Evolutionary conservation across 2,888 invertebrate genomes (phyloP), one percentile per base, ranked within the genome.

Genomic region (Drosophila koepferae): DNA sequence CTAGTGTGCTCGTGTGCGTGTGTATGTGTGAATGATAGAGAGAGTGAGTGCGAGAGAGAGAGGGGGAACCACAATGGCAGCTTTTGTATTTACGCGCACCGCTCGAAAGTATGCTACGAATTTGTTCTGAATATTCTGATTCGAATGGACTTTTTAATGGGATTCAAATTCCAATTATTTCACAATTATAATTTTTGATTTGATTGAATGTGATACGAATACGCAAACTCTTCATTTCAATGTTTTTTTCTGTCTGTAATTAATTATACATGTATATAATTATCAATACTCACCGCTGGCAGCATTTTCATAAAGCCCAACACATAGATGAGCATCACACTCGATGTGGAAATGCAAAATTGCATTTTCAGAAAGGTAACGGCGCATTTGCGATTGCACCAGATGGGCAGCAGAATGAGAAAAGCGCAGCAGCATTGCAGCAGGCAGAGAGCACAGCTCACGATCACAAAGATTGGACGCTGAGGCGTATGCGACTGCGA

Each of bases 281-380:
- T 14, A 14, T 38, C 14, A 36, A 3, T 18, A 92, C 93, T 93
- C 91, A 94, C 94, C 91, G 93, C 90, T 34, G 94, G 93, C 59
- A 94, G 90, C 86, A 94, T 93, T 77, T 93, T 93, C 48, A 94
- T 90, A 58, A 94, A 93, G 36, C 94, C 94, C 66, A 94, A 89
- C 59, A 94, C 86, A 84, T 94, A 94, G 61, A 94, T 95, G 7
- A 95, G 94, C 95, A 96, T 96, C 56, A 96, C 95, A 88, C 96
- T 96, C 44, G 96, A 95, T 64, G 96, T 93, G 16, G 96, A 95
- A 2, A 95, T 94, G 84, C 95, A 95, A 89, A 95, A 96, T 90
- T 96, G 96, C 81, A 96, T 93, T 92, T 96, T 96, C 56, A 96
- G 93, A 91, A 95, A 95, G 75, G 95, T 94, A 44, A 95, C 92